These are phyloP conservation scores for Aurelia sp. DNA, from an alignment of 30 jellyfish, hydroid and myxozoan genomes.

Conservation along the genomic window DNA sequence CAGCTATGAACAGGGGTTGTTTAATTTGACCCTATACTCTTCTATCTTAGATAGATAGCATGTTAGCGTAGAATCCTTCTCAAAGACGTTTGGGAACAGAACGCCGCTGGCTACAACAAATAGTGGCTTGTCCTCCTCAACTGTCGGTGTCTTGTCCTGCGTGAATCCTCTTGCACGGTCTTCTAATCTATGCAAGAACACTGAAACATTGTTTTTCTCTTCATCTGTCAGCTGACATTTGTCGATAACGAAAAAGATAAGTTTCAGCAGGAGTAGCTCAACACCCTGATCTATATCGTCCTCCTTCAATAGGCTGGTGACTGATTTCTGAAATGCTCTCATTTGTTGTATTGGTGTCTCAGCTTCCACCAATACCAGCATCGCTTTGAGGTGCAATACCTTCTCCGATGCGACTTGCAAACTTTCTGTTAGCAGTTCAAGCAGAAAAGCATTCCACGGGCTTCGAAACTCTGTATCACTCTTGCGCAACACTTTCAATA, in stretches of 20 bases:
- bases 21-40: too few species aligned
- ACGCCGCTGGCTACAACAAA: too few species aligned
- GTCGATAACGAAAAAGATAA: slow-evolving; percentile 16
- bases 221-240: background rate
- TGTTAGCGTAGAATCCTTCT: too few species aligned
- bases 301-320: background rate
- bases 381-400: slow-evolving; percentile 6
- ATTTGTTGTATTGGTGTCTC: background rate
- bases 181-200: slow-evolving; percentile 38
- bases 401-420: background rate
- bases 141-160: background rate
- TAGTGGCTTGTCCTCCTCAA: background rate
- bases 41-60: too few species aligned
- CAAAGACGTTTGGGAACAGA: too few species aligned
- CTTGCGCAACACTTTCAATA: background rate
- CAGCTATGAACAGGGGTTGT: too few species aligned
- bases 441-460: slow-evolving; percentile 49
- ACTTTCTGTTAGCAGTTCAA: slow-evolving; percentile 1
- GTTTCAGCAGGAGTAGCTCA: background rate
- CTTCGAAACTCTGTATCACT: background rate
- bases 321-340: slow-evolving; percentile 1
- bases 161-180: slow-evolving; percentile 25
- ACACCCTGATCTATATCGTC: background rate
- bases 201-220: background rate
- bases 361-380: background rate